Percentiles rank a stretch among this genome's conserved stretches.
phyloP scores from a whole-genome alignment of 2,888 invertebrate species.

The Acleris emargana region DNA sequence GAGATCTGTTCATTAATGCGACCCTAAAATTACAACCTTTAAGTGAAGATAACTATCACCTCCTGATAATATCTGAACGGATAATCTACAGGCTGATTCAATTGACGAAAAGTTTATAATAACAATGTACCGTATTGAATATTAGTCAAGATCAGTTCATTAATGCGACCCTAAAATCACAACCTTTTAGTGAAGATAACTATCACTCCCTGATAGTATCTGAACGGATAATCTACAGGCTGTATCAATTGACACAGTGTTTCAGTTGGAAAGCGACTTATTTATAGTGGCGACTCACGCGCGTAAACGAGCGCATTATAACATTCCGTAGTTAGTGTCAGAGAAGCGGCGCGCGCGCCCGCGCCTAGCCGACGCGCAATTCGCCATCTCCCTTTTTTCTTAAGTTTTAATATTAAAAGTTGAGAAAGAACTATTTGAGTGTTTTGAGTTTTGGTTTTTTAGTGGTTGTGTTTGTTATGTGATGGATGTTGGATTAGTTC shows the following conservation, averaged over 20 bases:
- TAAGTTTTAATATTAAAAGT: neutral
- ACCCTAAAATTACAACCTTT: too few species aligned
- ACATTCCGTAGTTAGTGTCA: constrained; percentile 51
- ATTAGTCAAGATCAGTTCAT: neutral
- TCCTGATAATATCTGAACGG: too few species aligned
- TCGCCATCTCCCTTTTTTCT: constrained; percentile 2
- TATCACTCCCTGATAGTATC: too few species aligned
- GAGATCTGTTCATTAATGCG: neutral
- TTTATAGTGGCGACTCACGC: constrained; percentile 65
- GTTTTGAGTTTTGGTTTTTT: neutral
- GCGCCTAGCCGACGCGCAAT: constrained; percentile 38
- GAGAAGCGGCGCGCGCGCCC: constrained; percentile 67
- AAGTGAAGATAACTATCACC: too few species aligned
- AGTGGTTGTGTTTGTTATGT: too few species aligned
- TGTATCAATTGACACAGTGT: constrained; percentile 38
- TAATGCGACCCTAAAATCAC: too few species aligned
- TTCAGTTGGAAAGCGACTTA: constrained; percentile 53
- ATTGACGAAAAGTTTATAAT: too few species aligned
- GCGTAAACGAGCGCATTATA: constrained; percentile 61
- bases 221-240: too few species aligned
- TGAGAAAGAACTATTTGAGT: neutral
- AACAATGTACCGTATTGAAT: too few species aligned
- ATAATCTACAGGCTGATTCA: too few species aligned
- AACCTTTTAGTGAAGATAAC: too few species aligned
- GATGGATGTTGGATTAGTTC: too few species aligned